phyloP scores from a whole-genome alignment of 2,888 invertebrate genomes.

The Arrhopalites spinosus region DNA sequence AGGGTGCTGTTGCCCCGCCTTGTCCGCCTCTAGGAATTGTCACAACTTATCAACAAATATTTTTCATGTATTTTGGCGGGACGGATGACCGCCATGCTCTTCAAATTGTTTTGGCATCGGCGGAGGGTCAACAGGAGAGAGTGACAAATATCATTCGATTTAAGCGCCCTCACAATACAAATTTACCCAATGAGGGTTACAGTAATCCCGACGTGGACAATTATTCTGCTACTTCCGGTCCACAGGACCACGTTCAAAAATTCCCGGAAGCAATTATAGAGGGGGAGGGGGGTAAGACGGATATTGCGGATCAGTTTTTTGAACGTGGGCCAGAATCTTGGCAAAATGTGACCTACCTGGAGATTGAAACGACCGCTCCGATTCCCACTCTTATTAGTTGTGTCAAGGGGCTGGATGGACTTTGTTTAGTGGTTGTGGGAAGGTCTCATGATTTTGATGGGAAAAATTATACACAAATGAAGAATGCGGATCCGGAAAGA shows the following conservation, averaged over 20 bases:
- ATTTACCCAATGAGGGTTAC: no score
- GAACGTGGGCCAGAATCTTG: no score
- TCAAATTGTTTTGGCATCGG: conserved; percentile 20
- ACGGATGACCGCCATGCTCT: conserved; percentile 43
- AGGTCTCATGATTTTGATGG: background rate
- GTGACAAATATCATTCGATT: background rate
- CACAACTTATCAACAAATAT: conserved; percentile 36
- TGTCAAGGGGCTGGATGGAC: background rate
- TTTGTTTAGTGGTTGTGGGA: background rate
- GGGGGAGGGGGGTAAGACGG: no score
- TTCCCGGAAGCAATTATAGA: no score
- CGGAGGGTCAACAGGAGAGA: background rate
- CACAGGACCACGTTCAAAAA: no score
- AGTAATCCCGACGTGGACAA: no score
- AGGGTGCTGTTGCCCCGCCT: background rate
- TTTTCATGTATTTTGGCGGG: conserved; percentile 47
- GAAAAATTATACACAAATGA: conserved; percentile 36
- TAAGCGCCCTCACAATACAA: no score
- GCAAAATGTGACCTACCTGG: background rate
- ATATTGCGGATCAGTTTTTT: no score
- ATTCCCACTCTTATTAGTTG: background rate
- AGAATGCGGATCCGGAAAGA: conserved; percentile 37
- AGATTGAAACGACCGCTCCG: background rate
- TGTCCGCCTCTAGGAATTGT: no score
- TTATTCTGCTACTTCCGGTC: no score